Evolutionary conservation across 2,797 vertebrate species (phyloP).

Genomic region (Lagorchestes hirsutus): DNA sequence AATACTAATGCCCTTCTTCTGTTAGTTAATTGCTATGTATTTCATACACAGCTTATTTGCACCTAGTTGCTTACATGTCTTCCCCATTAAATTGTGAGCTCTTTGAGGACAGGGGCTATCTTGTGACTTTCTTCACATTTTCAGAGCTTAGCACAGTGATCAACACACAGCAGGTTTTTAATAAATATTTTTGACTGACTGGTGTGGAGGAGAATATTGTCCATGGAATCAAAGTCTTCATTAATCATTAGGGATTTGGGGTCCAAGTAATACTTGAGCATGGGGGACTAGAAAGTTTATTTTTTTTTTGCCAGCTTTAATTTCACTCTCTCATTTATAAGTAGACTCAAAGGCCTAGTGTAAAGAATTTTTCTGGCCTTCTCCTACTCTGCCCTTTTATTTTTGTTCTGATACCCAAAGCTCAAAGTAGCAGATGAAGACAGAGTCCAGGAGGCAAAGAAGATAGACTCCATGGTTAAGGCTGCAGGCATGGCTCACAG

Average conservation of each 20-base stretch:
- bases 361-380: neutral
- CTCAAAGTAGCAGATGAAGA: neutral
- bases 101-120: neutral
- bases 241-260: neutral
- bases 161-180: neutral
- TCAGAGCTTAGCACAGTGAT: neutral
- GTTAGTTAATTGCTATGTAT: neutral
- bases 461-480: neutral
- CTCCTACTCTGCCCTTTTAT: neutral
- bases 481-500: neutral
- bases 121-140: neutral
- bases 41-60: neutral
- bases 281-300: neutral
- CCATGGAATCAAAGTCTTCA: neutral
- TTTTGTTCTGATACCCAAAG: conserved; percentile 10
- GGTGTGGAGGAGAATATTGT: neutral
- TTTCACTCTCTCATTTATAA: conserved; percentile 30
- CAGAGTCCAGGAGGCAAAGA: neutral
- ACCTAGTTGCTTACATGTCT: neutral
- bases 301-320: conserved; percentile 24
- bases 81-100: neutral
- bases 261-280: neutral
- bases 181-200: neutral
- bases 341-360: neutral
- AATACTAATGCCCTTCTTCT: neutral